These are phyloP conservation scores for roundworm (Caenorhabditis elegans) DNA, from an alignment of 1,140 invertebrate species.

Conservation along the genomic window DNA sequence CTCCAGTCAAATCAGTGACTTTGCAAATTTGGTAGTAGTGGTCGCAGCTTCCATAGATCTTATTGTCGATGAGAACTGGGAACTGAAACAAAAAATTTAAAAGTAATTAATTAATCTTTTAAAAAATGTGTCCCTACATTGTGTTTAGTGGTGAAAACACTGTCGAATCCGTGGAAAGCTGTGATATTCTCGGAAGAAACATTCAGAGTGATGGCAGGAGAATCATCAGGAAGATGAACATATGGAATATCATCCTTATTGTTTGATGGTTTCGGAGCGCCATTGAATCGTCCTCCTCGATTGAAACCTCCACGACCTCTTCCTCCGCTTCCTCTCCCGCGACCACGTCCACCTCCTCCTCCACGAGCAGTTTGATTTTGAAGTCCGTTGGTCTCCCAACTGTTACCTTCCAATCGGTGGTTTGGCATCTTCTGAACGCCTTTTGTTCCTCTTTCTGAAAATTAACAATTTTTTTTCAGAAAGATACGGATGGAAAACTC, in stretches of 20 bases:
- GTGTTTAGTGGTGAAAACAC: constrained; percentile 34
- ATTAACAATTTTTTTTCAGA: background rate
- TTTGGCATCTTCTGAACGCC: background rate
- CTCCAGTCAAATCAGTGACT: constrained; percentile 50
- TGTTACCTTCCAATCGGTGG: background rate
- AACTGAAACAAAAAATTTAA: constrained; percentile 36
- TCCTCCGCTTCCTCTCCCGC: background rate
- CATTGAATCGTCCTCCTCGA: background rate
- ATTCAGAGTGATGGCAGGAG: background rate
- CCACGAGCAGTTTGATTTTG: background rate
- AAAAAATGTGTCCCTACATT: no score
- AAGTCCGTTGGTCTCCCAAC: background rate
- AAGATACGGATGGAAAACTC: background rate
- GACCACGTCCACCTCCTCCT: background rate
- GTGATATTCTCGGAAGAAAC: background rate
- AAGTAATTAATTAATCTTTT: background rate
- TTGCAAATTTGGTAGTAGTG: constrained; percentile 56
- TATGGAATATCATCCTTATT: background rate
- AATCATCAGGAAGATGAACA: background rate
- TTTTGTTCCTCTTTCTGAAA: background rate
- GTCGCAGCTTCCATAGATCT: constrained; percentile 53
- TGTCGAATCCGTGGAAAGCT: constrained; percentile 2
- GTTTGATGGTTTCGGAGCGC: background rate
- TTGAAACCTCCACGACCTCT: background rate
- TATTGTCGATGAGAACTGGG: constrained; percentile 47